Evolutionary conservation across 2,888 invertebrate genomes (phyloP).

Genomic region (Diachrysia chrysitis): DNA sequence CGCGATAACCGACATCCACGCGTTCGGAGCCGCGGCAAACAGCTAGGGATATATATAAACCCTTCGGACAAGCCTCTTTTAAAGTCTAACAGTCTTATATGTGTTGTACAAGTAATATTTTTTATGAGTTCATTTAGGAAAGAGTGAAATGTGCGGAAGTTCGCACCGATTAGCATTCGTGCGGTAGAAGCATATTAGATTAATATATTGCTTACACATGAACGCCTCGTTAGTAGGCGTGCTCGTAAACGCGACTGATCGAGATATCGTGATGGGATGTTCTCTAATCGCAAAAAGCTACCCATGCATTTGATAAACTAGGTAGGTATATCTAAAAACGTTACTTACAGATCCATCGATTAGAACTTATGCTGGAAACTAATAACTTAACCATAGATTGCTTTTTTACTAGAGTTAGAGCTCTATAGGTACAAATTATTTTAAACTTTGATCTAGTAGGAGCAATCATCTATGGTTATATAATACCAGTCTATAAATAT

Average conservation of each 20-base stretch:
- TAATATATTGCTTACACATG: constrained; percentile 4
- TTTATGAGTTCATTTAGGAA: constrained; percentile 12
- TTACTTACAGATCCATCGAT: background rate
- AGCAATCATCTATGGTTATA: no score
- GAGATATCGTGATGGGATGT: constrained; percentile 4
- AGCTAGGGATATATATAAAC: no score
- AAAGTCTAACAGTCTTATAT: background rate
- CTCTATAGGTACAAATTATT: no score
- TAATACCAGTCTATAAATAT: no score
- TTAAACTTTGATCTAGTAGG: no score
- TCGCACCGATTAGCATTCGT: constrained; percentile 4
- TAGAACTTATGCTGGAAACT: no score
- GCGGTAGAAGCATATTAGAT: constrained; percentile 4
- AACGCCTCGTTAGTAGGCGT: constrained; percentile 4
- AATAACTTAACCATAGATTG: no score
- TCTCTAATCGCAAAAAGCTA: constrained; percentile 1
- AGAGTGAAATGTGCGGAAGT: background rate
- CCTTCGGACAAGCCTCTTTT: background rate
- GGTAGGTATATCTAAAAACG: background rate
- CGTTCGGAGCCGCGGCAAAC: no score
- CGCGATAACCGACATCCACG: no score
- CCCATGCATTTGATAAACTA: background rate
- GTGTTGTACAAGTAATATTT: background rate
- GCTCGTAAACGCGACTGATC: background rate
- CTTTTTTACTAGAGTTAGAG: no score